Percentiles rank a stretch among this genome's conserved stretches.
Conservation (phyloP, 1,140 invertebrate species). For the Chironomus striatipennis region DNA sequence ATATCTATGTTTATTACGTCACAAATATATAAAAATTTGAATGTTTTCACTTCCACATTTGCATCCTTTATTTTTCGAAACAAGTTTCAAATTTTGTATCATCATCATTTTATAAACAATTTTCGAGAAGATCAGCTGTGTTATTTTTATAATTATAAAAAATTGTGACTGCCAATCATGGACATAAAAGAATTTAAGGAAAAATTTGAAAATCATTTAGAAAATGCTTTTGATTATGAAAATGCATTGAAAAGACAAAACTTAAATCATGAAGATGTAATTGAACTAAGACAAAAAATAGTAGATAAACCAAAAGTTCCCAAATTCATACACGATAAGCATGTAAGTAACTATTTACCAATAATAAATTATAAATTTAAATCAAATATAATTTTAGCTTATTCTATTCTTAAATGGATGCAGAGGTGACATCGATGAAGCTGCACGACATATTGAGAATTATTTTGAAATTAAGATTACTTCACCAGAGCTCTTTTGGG, state of each 20-base stretch:
- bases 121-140: too few relatives aligned
- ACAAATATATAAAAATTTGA: too few relatives aligned
- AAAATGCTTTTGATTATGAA: slow-evolving; percentile 10
- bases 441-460: slow-evolving; percentile 47
- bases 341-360: too few relatives aligned
- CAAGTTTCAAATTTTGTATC: too few relatives aligned
- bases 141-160: too few relatives aligned
- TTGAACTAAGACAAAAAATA: neutral
- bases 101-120: too few relatives aligned
- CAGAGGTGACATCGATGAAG: slow-evolving; percentile 44
- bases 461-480: slow-evolving; percentile 48
- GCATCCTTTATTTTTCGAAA: too few relatives aligned
- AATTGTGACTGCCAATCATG: too few relatives aligned
- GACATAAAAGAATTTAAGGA: neutral
- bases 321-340: slow-evolving; percentile 42
- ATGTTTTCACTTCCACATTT: too few relatives aligned
- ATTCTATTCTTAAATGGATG: slow-evolving; percentile 52
- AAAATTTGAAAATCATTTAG: neutral
- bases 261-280: neutral
- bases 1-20: too few relatives aligned
- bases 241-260: slow-evolving; percentile 19
- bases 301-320: slow-evolving; percentile 33
- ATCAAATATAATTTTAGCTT: slow-evolving; percentile 34
- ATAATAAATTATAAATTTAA: too few relatives aligned
- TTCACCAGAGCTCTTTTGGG: slow-evolving; percentile 49